Evolutionary conservation across 1,140 invertebrate genomes (phyloP).

Genomic region (Brachionus manjavacas): DNA sequence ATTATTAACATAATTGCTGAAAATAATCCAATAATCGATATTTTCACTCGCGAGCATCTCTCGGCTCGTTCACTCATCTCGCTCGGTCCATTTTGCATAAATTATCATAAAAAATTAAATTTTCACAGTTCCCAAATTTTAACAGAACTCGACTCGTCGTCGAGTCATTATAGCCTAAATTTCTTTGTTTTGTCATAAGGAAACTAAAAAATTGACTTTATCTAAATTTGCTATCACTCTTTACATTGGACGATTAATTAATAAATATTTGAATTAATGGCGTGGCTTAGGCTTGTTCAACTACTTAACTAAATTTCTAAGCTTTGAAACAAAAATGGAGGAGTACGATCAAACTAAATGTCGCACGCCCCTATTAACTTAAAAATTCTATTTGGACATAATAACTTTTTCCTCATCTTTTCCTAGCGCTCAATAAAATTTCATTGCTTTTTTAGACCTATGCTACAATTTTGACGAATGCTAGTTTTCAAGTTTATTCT

Average conservation of each 20-base stretch:
- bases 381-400: not conserved
- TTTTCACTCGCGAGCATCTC: not conserved
- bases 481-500: not conserved
- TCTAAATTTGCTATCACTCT: not conserved
- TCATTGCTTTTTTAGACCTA: not conserved
- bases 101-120: not conserved
- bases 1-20: not conserved
- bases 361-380: constrained; percentile 35
- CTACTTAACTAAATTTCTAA: constrained; percentile 10
- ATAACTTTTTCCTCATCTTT: not conserved
- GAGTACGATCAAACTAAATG: not conserved
- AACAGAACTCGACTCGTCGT: not conserved
- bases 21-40: not conserved
- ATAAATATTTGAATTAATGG: constrained; percentile 38
- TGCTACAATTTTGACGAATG: not conserved
- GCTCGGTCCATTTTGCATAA: not conserved
- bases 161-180: not conserved
- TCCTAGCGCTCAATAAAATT: not conserved
- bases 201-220: not conserved
- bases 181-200: not conserved
- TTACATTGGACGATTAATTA: not conserved
- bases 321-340: constrained; percentile 20
- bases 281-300: constrained; percentile 13
- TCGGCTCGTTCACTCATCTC: not conserved
- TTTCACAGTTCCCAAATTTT: not conserved